phyloP scores from a whole-genome alignment of 30 jellyfish, hydroid and myxozoan species.

The Clytia hemisphaerica region DNA sequence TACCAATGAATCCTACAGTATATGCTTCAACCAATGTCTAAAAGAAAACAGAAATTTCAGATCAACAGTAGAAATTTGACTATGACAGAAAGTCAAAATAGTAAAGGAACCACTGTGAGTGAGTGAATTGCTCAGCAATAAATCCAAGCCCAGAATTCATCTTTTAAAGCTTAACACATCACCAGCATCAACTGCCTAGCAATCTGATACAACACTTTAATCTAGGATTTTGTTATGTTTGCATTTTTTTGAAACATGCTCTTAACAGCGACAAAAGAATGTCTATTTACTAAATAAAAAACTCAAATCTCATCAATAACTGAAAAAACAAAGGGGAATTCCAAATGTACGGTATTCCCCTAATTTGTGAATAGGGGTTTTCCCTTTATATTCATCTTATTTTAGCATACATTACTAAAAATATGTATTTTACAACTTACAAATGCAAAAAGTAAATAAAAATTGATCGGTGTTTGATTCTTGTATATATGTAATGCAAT shows the following conservation, averaged over 20 bases:
- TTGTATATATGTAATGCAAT: constrained; percentile 77
- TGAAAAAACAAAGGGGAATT: too few relatives aligned
- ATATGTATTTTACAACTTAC: too few relatives aligned
- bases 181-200: background rate
- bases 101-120: too few relatives aligned
- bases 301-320: background rate
- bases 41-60: background rate
- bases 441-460: constrained; percentile 84
- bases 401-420: too few relatives aligned
- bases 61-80: too few relatives aligned
- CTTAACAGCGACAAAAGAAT: background rate
- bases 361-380: too few relatives aligned
- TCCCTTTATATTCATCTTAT: too few relatives aligned
- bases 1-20: constrained; percentile 87
- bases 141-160: too few relatives aligned
- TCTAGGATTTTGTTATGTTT: background rate
- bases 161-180: background rate
- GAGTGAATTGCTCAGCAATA: too few relatives aligned
- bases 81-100: too few relatives aligned
- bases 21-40: constrained; percentile 91
- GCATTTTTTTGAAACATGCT: background rate
- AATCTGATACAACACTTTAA: background rate
- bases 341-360: too few relatives aligned
- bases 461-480: constrained; percentile 74
- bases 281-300: too few relatives aligned